Conservation (phyloP, 2,797 vertebrate species). For the Acipenser transmontanus region DNA sequence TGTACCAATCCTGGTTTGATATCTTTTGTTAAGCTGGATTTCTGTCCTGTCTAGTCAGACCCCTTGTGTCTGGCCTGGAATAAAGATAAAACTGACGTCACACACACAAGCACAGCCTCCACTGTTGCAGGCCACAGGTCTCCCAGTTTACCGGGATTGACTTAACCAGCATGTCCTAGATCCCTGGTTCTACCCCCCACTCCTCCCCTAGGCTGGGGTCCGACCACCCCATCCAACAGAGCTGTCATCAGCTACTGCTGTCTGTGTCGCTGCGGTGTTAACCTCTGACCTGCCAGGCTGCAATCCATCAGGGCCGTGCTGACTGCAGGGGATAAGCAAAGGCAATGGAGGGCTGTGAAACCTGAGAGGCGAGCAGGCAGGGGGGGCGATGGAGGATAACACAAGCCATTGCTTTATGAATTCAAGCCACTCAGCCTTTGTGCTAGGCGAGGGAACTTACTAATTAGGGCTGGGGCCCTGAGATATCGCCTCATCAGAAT, state of each 20-base stretch:
- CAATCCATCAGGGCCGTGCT: conserved; percentile 15
- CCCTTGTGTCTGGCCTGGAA: conserved; percentile 6
- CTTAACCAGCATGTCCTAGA: conserved; percentile 32
- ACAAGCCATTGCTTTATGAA: too few species aligned
- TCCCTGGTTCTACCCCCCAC: conserved; percentile 50
- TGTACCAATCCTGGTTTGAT: too few species aligned
- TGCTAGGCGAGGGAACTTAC: too few species aligned
- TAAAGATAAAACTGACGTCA: conserved; percentile 41
- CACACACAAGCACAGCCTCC: conserved; percentile 18
- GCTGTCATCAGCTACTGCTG: conserved; percentile 20
- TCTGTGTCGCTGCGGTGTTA: conserved; percentile 36
- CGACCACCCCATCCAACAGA: conserved; percentile 41
- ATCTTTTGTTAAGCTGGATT: too few species aligned
- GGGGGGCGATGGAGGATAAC: too few species aligned
- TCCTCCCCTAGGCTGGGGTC: conserved; percentile 11
- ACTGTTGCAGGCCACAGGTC: conserved; percentile 11
- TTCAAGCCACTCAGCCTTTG: too few species aligned
- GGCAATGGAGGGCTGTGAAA: neutral
- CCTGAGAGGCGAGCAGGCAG: conserved; percentile 1
- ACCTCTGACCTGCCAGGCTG: conserved; percentile 30
- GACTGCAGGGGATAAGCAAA: conserved; percentile 5
- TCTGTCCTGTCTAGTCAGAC: too few species aligned
- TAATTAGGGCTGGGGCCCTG: too few species aligned
- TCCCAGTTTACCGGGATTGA: neutral
- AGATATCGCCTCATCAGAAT: too few species aligned